These are phyloP conservation scores for Rotaria magnacalcarata DNA, from an alignment of 2,888 invertebrate genomes.

Conservation along the genomic window DNA sequence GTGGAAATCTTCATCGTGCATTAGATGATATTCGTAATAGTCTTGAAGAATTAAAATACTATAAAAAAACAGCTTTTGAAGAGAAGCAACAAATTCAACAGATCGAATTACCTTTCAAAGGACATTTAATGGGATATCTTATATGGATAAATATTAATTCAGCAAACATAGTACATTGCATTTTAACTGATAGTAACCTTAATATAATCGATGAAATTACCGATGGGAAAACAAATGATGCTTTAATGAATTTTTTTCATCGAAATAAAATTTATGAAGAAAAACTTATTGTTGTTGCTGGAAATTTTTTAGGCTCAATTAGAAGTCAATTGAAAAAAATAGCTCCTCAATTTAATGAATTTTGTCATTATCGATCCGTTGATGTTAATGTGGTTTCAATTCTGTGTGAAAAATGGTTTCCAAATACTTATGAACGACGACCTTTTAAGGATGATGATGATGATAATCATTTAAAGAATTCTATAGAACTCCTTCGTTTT, in stretches of 20 bases:
- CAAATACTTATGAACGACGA: not conserved
- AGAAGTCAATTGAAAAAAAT: not conserved
- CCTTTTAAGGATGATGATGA: not conserved
- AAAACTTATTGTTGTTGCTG: not conserved
- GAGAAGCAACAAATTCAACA: not conserved
- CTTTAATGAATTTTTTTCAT: not conserved
- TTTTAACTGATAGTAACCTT: not conserved
- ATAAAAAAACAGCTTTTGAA: constrained; percentile 37
- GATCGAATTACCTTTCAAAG: not conserved
- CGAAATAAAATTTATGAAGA: not conserved
- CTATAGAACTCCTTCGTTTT: not conserved
- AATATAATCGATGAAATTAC: not conserved
- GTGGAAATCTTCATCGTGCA: constrained; percentile 57
- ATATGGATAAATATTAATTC: not conserved
- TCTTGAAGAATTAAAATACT: constrained; percentile 76
- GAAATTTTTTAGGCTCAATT: not conserved
- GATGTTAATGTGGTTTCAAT: not conserved
- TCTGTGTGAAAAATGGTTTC: not conserved
- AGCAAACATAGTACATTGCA: not conserved
- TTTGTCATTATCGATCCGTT: not conserved
- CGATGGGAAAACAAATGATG: not conserved
- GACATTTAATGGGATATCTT: not conserved
- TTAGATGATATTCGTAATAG: constrained; percentile 77
- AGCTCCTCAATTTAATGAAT: not conserved
- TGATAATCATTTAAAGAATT: not conserved